These are phyloP conservation scores for Ylistrum balloti DNA, from an alignment of 1,140 invertebrate species.

Conservation along the genomic window DNA sequence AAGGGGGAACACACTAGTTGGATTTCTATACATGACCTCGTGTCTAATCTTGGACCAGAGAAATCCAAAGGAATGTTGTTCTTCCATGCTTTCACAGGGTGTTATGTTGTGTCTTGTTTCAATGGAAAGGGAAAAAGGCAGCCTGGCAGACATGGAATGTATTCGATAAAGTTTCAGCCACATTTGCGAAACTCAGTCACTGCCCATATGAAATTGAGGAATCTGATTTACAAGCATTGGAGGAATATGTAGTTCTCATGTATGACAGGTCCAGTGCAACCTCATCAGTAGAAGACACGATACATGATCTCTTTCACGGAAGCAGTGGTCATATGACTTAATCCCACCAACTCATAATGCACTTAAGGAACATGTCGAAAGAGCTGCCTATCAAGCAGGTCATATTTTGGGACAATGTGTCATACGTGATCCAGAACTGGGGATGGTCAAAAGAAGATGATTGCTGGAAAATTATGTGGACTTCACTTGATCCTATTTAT, in stretches of 20 bases:
- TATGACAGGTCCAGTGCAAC: slow-evolving; percentile 57
- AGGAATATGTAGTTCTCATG: slow-evolving; percentile 56
- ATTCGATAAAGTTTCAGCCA: neutral
- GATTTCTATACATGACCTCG: slow-evolving; percentile 68
- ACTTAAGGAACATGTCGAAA: slow-evolving; percentile 57
- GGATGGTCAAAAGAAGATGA: slow-evolving; percentile 46
- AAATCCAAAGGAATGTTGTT: slow-evolving; percentile 61
- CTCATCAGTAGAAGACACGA: slow-evolving; percentile 42
- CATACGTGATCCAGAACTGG: slow-evolving; percentile 22
- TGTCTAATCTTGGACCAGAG: slow-evolving; percentile 49
- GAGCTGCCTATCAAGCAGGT: slow-evolving; percentile 60
- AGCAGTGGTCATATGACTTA: slow-evolving; percentile 58
- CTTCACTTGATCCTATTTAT: slow-evolving; percentile 52
- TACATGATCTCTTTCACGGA: slow-evolving; percentile 52
- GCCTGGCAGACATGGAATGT: slow-evolving; percentile 54
- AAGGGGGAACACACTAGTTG: slow-evolving; percentile 57
- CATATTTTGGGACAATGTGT: slow-evolving; percentile 51
- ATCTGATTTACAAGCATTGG: neutral
- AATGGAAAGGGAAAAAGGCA: slow-evolving; percentile 58
- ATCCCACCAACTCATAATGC: slow-evolving; percentile 61
- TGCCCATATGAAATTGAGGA: slow-evolving; percentile 41
- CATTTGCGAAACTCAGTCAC: slow-evolving; percentile 26
- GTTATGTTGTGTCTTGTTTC: slow-evolving; percentile 65
- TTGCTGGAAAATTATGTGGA: slow-evolving; percentile 6
- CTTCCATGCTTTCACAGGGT: slow-evolving; percentile 69